These are phyloP conservation scores for Gastrophryne carolinensis DNA, from an alignment of 2,797 vertebrate species.

Conservation along the genomic window DNA sequence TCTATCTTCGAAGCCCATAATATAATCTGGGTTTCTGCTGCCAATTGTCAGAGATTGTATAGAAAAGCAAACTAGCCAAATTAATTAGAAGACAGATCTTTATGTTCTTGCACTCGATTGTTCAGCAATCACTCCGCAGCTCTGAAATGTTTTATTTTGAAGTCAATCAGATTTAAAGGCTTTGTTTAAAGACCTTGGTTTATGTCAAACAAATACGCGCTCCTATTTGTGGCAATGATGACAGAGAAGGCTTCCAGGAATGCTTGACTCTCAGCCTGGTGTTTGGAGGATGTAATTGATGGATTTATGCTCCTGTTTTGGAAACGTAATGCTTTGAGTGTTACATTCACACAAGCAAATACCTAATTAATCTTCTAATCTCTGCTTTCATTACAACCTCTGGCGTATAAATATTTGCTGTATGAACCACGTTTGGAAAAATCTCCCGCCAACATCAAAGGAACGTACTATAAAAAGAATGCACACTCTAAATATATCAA, in stretches of 20 bases:
- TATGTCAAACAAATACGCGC: constrained; percentile 13
- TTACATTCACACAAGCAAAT: constrained; percentile 9
- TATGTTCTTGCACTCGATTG: not conserved
- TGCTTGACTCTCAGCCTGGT: not conserved
- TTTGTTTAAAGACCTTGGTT: too few relatives aligned
- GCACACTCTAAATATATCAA: not conserved
- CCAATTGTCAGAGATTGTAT: too few relatives aligned
- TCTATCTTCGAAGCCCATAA: too few relatives aligned
- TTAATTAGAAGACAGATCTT: not conserved
- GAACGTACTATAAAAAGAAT: not conserved
- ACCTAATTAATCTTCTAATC: constrained; percentile 40
- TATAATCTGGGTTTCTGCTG: too few relatives aligned
- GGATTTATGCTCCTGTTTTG: constrained; percentile 26
- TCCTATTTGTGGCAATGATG: constrained; percentile 18
- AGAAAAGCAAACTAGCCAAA: not conserved
- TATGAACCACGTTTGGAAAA: not conserved
- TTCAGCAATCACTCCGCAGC: not conserved
- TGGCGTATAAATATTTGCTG: constrained; percentile 31
- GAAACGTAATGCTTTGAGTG: constrained; percentile 6
- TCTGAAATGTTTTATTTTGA: constrained; percentile 5
- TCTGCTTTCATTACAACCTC: constrained; percentile 17
- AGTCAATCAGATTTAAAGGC: constrained; percentile 8
- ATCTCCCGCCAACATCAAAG: not conserved
- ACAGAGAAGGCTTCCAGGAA: constrained; percentile 23
- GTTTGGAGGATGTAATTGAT: constrained; percentile 5